Evolutionary conservation across 1,140 invertebrate genomes (phyloP), one percentile per base, ranked within the genome.

Genomic region (Temnothorax curvispinosus): DNA sequence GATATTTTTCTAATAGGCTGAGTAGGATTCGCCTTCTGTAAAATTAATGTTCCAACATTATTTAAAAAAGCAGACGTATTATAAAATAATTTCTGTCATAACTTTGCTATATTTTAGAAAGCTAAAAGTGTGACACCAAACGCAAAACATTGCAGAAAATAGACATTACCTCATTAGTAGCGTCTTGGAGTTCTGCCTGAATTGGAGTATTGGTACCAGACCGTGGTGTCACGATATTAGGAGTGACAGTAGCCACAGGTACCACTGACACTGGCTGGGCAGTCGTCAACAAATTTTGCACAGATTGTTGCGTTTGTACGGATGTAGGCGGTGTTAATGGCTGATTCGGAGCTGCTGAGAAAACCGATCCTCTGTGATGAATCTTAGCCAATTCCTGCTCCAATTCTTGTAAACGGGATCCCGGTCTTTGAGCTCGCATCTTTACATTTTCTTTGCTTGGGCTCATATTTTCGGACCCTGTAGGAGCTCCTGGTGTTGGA

Each of bases 1-100:
- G 96, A 96, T 89, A 96, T 94, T 93, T 96, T 96, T 90, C 95
- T 91, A 27, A 92, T 92, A 56, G 94, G 94, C 87, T 95, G 94
- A 86, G 52, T 85, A 74, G 90, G 67, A 78, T 85, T 78, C 35
- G 80, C 21, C 69, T 91, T 91, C 81, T 92, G 90, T 85, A 5
- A 56, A 41, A 82, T 56, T 44, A 60, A 69, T 85, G 85, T 89
- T 71, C 32, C 65, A 41, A 77, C 50, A 76, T 74, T 75, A 81
- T 11, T 32, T 74, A n/a, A 64, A 38, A 52, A 69, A 47, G 3
- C 11, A 18, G 0, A 41, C 9, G 9, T 76, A 54, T n/a, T 11
- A 44, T 8, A 47, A 77, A 64, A 77, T 2, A 27, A 76, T 76
- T 74, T 27, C 11, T 18, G 2, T 38, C 6, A 74, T 35, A 74